Conservation (phyloP, 92 coral and sea anemone species). For the Bergia sp. region DNA sequence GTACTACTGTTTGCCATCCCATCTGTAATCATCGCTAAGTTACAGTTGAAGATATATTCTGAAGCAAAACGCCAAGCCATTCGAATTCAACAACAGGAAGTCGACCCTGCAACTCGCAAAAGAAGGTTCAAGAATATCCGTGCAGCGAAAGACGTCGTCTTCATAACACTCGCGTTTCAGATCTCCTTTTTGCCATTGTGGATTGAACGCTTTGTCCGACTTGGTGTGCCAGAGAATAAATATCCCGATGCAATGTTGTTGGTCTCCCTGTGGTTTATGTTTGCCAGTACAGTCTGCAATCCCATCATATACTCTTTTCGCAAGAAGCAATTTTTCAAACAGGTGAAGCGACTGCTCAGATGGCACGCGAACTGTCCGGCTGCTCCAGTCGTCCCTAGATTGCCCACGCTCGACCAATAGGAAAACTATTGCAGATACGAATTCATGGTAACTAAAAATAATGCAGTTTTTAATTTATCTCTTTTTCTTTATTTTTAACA, state of each 20-base stretch:
- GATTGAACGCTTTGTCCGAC: slow-evolving; percentile 15
- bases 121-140: too few relatives aligned
- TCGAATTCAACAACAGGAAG: background rate
- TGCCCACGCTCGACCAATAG: too few relatives aligned
- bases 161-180: background rate
- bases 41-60: background rate
- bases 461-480: too few relatives aligned
- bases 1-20: background rate
- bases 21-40: background rate
- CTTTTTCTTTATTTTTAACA: too few relatives aligned
- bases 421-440: too few relatives aligned
- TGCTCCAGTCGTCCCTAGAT: too few relatives aligned
- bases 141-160: background rate
- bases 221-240: background rate
- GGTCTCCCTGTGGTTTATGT: too few relatives aligned
- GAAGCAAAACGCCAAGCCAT: slow-evolving; percentile 18
- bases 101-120: background rate
- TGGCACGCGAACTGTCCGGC: background rate
- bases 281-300: too few relatives aligned
- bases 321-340: background rate
- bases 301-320: slow-evolving; percentile 11
- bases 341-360: background rate
- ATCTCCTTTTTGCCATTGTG: background rate
- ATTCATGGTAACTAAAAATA: too few relatives aligned
- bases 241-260: slow-evolving; percentile 11